A percentile compares a stretch with the other conserved stretches of the same genome.
Evolutionary conservation across 2,888 invertebrate species (phyloP).

Genomic region (Polietes domitor): DNA sequence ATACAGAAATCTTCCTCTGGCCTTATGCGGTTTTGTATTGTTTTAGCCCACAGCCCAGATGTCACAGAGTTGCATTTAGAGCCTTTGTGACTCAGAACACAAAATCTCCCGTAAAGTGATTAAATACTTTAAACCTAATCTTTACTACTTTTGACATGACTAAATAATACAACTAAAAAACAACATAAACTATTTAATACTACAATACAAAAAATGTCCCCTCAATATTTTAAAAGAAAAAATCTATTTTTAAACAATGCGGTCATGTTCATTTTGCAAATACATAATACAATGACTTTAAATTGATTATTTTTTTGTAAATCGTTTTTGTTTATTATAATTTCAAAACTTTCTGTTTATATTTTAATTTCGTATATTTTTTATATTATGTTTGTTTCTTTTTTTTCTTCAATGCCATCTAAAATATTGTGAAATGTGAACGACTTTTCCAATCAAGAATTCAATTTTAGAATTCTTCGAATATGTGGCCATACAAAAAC

Average conservation of each 20-base stretch:
- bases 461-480: slow-evolving; percentile 45
- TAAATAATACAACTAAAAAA: slow-evolving; percentile 1
- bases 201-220: not conserved
- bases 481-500: slow-evolving; percentile 62
- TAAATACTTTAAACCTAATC: slow-evolving; percentile 6
- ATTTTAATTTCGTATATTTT: not conserved
- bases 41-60: too few relatives aligned
- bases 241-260: not conserved
- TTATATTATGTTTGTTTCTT: not conserved
- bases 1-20: not conserved
- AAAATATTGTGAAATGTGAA: slow-evolving; percentile 22
- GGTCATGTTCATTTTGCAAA: not conserved
- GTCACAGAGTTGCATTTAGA: slow-evolving; percentile 42
- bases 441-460: not conserved
- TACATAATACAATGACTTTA: not conserved
- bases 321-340: not conserved
- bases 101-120: not conserved
- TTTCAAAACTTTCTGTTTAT: slow-evolving; percentile 28
- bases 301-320: not conserved
- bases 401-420: slow-evolving; percentile 48
- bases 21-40: not conserved
- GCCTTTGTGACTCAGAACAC: not conserved
- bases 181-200: slow-evolving; percentile 2
- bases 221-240: slow-evolving; percentile 8
- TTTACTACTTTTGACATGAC: slow-evolving; percentile 45